Percentiles rank a stretch among this genome's conserved stretches.
Evolutionary conservation across 1,140 invertebrate genomes (phyloP).

Genomic region (Parasteatoda tepidariorum): DNA sequence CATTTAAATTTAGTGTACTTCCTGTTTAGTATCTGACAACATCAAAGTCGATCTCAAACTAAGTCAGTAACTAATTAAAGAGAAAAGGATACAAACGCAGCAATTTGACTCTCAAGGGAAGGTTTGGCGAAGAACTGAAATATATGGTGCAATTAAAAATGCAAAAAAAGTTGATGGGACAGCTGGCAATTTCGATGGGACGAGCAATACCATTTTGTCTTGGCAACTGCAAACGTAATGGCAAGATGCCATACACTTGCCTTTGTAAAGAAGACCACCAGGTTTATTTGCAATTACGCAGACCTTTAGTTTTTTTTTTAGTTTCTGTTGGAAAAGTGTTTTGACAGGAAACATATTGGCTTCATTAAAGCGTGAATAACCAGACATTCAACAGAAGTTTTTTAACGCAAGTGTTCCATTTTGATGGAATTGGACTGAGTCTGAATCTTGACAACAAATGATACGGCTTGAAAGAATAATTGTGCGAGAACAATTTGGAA

Average conservation of each 20-base stretch:
- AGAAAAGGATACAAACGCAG: background rate
- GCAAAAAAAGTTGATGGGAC: background rate
- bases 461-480: too few species aligned
- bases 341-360: background rate
- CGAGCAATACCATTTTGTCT: background rate
- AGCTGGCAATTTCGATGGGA: conserved; percentile 17
- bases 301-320: background rate
- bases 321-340: background rate
- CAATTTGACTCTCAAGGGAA: too few species aligned
- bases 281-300: background rate
- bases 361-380: background rate
- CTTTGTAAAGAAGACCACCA: background rate
- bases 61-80: background rate
- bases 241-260: background rate
- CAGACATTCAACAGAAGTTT: background rate
- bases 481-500: too few species aligned
- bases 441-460: too few species aligned
- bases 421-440: background rate
- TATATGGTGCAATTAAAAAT: background rate
- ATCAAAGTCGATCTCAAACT: background rate
- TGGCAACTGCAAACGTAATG: background rate
- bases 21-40: background rate
- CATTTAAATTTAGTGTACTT: background rate
- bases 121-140: background rate
- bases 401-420: background rate